These are phyloP conservation scores for Leptothorax acervorum DNA, from an alignment of 2,888 invertebrate species.

Conservation along the genomic window DNA sequence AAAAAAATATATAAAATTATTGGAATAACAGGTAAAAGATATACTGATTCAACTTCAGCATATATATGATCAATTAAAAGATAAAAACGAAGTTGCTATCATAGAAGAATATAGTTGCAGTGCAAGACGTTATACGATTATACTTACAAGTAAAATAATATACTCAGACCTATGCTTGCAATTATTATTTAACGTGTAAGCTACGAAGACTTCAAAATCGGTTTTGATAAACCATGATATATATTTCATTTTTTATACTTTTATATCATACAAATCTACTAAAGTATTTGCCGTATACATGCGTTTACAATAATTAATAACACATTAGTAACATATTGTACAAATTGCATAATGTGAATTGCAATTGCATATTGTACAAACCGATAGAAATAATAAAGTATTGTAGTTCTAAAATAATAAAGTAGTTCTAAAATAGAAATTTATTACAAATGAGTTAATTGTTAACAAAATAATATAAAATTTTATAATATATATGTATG, in stretches of 20 bases:
- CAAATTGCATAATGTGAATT: not conserved
- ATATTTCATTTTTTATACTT: not conserved
- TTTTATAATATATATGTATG: not conserved
- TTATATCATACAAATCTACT: not conserved
- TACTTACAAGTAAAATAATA: not conserved
- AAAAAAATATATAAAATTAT: not conserved
- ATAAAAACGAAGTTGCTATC: conserved; percentile 21
- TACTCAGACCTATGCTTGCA: not conserved
- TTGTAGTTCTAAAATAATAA: not conserved
- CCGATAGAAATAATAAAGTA: not conserved
- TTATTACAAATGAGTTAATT: not conserved
- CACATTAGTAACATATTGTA: not conserved
- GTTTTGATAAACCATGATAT: not conserved
- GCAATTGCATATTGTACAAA: not conserved
- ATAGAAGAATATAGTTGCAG: not conserved
- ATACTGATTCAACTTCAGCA: not conserved
- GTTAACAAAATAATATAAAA: not conserved
- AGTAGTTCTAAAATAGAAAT: not conserved
- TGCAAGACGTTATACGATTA: not conserved
- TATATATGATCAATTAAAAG: not conserved
- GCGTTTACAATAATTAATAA: not conserved
- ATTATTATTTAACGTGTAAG: not conserved
- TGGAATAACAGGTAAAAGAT: not conserved
- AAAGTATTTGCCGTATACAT: not conserved
- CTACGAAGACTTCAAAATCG: not conserved